Conservation (phyloP, 2,113 vertebrate species). For the Alces alces region DNA sequence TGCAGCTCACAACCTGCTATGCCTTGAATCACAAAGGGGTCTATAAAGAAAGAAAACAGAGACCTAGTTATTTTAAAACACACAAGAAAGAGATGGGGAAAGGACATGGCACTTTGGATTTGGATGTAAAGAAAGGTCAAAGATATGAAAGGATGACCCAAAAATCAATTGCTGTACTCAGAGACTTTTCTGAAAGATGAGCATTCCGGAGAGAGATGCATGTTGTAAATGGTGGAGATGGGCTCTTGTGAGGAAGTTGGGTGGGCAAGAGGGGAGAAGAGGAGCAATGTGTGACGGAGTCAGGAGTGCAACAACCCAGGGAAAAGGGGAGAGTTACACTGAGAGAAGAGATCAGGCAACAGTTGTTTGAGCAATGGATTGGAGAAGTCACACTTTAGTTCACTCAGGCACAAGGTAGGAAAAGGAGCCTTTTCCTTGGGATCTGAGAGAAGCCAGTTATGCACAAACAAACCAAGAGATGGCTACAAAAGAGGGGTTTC, state of each 20-base stretch:
- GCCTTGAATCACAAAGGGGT: not conserved
- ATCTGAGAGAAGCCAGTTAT: not conserved
- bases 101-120: not conserved
- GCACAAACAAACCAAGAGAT: no score
- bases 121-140: not conserved
- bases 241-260: no score
- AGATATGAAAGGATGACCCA: not conserved
- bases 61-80: not conserved
- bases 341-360: not conserved
- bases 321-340: rapidly evolving
- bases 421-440: not conserved
- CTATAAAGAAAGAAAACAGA: not conserved
- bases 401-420: no score
- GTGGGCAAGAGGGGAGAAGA: not conserved
- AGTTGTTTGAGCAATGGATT: not conserved
- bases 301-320: not conserved
- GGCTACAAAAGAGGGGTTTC: not conserved
- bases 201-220: rapidly evolving
- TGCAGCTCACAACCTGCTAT: not conserved
- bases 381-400: not conserved
- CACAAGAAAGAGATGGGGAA: not conserved
- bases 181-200: not conserved
- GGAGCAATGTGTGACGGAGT: no score
- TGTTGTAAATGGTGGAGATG: rapidly evolving
- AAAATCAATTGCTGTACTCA: not conserved